A percentile compares a stretch with the other conserved stretches of the same genome.
Evolutionary conservation across 2,797 vertebrate genomes (phyloP).

Genomic region (Erpetoichthys calabaricus): DNA sequence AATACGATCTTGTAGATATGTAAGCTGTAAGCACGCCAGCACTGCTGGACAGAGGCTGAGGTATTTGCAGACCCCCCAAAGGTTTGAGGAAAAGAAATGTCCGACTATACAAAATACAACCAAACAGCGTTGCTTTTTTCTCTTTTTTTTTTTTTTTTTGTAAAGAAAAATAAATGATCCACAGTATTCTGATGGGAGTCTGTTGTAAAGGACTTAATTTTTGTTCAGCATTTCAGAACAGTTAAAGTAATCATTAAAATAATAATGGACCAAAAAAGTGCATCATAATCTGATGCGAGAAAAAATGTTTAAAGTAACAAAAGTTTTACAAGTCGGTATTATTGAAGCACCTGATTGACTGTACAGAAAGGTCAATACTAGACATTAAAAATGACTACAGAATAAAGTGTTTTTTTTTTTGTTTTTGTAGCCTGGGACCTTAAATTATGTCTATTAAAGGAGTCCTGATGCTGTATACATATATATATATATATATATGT

Average conservation of each 20-base stretch:
- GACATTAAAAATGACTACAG: conserved; percentile 2
- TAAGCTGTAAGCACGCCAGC: conserved; percentile 54
- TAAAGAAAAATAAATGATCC: conserved; percentile 3
- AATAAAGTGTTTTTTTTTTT: background rate
- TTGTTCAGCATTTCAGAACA: background rate
- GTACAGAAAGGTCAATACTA: conserved; percentile 6
- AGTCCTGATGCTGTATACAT: conserved; percentile 4
- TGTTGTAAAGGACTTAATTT: conserved; percentile 3
- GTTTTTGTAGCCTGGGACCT: conserved; percentile 4
- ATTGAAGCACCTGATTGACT: conserved; percentile 11
- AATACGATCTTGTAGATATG: conserved; percentile 36
- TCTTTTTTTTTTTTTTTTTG: conserved; percentile 2
- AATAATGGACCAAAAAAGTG: conserved; percentile 3
- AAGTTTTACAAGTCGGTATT: conserved; percentile 7
- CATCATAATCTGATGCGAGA: conserved; percentile 7
- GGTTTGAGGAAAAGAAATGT: conserved; percentile 18
- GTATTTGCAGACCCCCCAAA: conserved; percentile 55
- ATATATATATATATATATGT: no score
- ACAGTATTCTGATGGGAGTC: conserved; percentile 6
- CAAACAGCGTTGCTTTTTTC: conserved; percentile 8
- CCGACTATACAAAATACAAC: conserved; percentile 7
- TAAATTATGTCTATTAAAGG: background rate
- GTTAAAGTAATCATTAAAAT: background rate
- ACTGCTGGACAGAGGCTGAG: conserved; percentile 58
- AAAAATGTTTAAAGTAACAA: background rate